Evolutionary conservation across 2,888 invertebrate genomes (phyloP), one percentile per base, ranked within the genome.

Genomic region (Branchellion lobata): DNA sequence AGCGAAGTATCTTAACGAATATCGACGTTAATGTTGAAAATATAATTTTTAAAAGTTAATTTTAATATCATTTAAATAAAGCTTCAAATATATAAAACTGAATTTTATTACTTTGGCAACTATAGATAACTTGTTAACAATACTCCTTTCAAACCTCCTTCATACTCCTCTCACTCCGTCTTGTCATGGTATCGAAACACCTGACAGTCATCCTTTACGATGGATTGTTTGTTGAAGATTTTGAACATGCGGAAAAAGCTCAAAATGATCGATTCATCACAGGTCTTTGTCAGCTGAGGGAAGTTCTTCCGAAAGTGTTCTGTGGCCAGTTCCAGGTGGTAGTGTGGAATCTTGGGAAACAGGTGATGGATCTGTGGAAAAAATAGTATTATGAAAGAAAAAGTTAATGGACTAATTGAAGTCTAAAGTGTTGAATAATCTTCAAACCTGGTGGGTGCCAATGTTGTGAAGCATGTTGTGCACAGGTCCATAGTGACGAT

Each of bases 281-380:
- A 84, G 11, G 82, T 78, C n/a, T 85, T 83, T 51, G 84, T 84
- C 27, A 86, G 84, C 27, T 84, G 80, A 0, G 86, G 86, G 78
- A 85, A 86, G 40, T 83, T 81, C 65, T 83, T 81, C 29, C 86
- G 83, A 84, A 86, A 86, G 78, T 84, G 83, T 1, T 27, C 65
- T 0, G 86, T 86, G 5, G 86, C 86, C 79, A 85, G 86, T 78
- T 86, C 86, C 78, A 86, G 83, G 74, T 85, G 84, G 82, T 86
- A 86, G 81, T 86, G 86, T 0, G 86, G 86, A 34, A 86, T 84
- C 79, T 83, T 84, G 31, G 86, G 81, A 81, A 86, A 86, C 77
- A 86, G 84, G 82, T 86, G 86, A 81, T 86, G 86, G 80, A 86
- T 84, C 83, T 47, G 47, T 47, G 18, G 47, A 18, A 14, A 14